These are phyloP conservation scores for Micoletzkya japonica DNA, from an alignment of 2,888 invertebrate species.

Conservation along the genomic window DNA sequence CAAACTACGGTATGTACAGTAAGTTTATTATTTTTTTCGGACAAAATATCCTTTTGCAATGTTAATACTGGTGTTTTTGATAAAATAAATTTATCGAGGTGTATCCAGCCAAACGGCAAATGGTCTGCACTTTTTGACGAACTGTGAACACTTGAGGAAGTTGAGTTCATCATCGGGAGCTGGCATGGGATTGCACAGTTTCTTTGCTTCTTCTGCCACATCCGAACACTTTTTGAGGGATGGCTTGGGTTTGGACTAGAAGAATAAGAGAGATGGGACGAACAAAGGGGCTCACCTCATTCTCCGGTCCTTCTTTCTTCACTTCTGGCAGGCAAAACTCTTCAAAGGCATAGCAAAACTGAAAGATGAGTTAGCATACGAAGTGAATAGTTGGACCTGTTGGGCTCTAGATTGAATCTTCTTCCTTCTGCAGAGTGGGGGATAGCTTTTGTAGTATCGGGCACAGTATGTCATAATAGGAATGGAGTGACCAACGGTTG, in stretches of 20 bases:
- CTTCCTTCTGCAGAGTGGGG: not conserved
- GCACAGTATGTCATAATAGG: conserved; percentile 1
- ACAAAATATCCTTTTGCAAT: not conserved
- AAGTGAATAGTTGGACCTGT: not conserved
- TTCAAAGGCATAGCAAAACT: conserved; percentile 5
- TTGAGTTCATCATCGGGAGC: not conserved
- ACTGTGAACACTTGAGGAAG: not conserved
- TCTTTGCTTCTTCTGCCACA: not conserved
- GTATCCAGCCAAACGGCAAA: not conserved
- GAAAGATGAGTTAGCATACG: not conserved
- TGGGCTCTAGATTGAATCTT: not conserved
- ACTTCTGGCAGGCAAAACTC: not conserved
- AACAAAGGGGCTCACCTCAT: not conserved
- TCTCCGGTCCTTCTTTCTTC: not conserved
- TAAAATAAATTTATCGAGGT: not conserved
- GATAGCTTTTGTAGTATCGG: not conserved
- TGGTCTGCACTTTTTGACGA: not conserved
- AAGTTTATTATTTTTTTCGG: too few relatives aligned
- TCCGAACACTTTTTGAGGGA: not conserved
- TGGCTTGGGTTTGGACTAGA: not conserved
- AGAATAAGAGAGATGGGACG: not conserved
- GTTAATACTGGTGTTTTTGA: not conserved
- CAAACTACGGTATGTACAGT: too few relatives aligned
- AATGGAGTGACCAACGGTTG: conserved; percentile 2
- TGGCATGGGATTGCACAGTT: not conserved